phyloP scores from a whole-genome alignment of 2,113 vertebrate species.

The Oncorhynchus keta region DNA sequence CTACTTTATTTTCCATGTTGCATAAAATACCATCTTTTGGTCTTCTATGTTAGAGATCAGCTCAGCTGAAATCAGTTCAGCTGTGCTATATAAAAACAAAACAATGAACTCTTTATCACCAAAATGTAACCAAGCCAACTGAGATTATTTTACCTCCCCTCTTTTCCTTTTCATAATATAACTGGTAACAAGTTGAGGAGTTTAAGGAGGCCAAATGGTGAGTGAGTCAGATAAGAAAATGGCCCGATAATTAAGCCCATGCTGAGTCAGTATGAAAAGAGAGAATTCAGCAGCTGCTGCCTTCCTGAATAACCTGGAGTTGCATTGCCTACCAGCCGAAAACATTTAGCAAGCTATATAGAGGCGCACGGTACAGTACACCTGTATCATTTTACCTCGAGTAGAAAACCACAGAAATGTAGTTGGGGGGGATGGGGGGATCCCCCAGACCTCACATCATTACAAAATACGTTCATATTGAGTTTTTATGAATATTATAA shows the following conservation, averaged over 20 bases:
- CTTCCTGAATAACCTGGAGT: slow-evolving; percentile 39
- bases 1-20: background rate
- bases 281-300: slow-evolving; percentile 53
- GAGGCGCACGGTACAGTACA: background rate
- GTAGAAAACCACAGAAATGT: slow-evolving; percentile 14
- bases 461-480: background rate
- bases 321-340: slow-evolving; percentile 18
- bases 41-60: slow-evolving; percentile 13
- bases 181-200: slow-evolving; percentile 38
- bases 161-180: slow-evolving; percentile 37
- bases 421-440: background rate
- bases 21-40: background rate
- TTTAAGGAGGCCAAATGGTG: slow-evolving; percentile 51
- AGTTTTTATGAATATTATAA: background rate
- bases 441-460: background rate
- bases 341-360: slow-evolving; percentile 19
- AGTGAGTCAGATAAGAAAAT: slow-evolving; percentile 62
- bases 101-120: slow-evolving; percentile 49
- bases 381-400: slow-evolving; percentile 21
- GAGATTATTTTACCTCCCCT: slow-evolving; percentile 31
- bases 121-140: slow-evolving; percentile 38
- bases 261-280: slow-evolving; percentile 53
- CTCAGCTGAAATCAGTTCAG: slow-evolving; percentile 31
- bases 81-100: slow-evolving; percentile 41
- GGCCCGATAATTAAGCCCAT: slow-evolving; percentile 54